Evolutionary conservation across 2,888 invertebrate species (phyloP).

Genomic region (Vanessa cardui): DNA sequence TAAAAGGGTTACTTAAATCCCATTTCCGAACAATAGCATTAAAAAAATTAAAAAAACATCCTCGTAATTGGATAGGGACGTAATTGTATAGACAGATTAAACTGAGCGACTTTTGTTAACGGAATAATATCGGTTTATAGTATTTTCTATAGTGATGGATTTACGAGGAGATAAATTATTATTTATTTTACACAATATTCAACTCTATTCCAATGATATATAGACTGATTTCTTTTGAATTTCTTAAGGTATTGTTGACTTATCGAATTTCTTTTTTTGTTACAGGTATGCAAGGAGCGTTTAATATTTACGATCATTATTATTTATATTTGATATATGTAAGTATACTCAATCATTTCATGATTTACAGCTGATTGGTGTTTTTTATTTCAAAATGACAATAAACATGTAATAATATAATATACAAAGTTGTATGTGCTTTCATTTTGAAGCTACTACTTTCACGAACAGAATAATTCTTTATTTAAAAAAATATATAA

Average conservation of each 20-base stretch:
- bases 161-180: slow-evolving; percentile 45
- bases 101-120: slow-evolving; percentile 48
- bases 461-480: too few species aligned
- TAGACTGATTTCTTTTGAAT: neutral
- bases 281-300: slow-evolving; percentile 42
- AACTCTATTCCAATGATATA: neutral
- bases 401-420: too few species aligned
- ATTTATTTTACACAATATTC: slow-evolving; percentile 3
- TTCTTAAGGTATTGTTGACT: slow-evolving; percentile 9
- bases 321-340: slow-evolving; percentile 30
- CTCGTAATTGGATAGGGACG: slow-evolving; percentile 58
- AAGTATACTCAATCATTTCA: slow-evolving; percentile 12
- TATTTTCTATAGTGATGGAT: slow-evolving; percentile 53
- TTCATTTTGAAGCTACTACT: too few species aligned
- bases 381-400: neutral
- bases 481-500: too few species aligned
- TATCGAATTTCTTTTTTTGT: slow-evolving; percentile 36
- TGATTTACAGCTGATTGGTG: neutral
- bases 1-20: slow-evolving; percentile 41
- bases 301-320: slow-evolving; percentile 29
- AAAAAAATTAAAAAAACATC: slow-evolving; percentile 49
- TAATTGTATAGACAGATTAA: slow-evolving; percentile 59
- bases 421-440: too few species aligned
- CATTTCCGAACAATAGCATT: slow-evolving; percentile 49
- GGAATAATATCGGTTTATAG: slow-evolving; percentile 47